A percentile compares a stretch with the other conserved stretches of the same genome.
These are phyloP conservation scores for Oreochromis aureus DNA, from an alignment of 2,113 vertebrate genomes.

Conservation along the genomic window DNA sequence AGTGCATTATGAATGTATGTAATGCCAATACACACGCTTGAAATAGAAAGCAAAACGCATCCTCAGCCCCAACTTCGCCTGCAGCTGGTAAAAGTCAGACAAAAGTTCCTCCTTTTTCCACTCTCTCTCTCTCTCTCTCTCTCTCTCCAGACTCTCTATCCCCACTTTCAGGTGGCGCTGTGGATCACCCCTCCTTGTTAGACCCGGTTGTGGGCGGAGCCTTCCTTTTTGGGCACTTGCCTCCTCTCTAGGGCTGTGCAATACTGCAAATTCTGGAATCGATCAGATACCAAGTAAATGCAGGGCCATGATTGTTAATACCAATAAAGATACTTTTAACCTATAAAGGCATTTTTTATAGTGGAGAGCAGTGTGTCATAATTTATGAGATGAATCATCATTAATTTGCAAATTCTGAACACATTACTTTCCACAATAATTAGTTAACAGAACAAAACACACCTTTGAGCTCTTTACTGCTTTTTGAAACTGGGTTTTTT, in stretches of 20 bases:
- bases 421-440: neutral
- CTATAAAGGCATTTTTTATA: neutral
- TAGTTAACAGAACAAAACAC: neutral
- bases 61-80: neutral
- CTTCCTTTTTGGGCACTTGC: neutral
- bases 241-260: neutral
- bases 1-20: neutral
- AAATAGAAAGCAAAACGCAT: neutral
- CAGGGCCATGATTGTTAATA: neutral
- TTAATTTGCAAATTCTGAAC: neutral
- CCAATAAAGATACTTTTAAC: neutral
- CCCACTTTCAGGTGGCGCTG: neutral
- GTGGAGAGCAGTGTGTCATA: neutral
- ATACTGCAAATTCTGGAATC: neutral
- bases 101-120: neutral
- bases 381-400: neutral
- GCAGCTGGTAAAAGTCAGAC: neutral
- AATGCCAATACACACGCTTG: neutral
- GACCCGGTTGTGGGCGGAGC: neutral
- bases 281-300: neutral
- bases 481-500: neutral
- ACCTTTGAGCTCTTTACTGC: neutral
- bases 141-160: neutral
- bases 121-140: neutral
- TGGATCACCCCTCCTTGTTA: neutral